A percentile compares a stretch with the other conserved stretches of the same genome.
Evolutionary conservation across 1,140 invertebrate species (phyloP).

Genomic region (Heliconius melpomene): DNA sequence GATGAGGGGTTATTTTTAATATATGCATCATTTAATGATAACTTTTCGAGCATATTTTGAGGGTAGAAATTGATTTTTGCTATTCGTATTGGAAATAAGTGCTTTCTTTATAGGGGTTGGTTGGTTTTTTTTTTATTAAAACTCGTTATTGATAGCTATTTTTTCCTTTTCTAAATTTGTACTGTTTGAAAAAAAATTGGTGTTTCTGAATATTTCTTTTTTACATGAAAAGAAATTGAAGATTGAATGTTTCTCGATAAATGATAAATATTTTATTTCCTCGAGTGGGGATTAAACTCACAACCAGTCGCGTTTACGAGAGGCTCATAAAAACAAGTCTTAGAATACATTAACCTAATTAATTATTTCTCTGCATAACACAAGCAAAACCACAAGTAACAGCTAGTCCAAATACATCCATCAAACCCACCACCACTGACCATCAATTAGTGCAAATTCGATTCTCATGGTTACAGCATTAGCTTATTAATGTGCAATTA

Average conservation of each 20-base stretch:
- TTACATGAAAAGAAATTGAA: no score
- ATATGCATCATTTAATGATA: conserved; percentile 74
- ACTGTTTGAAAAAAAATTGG: neutral
- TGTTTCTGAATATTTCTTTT: no score
- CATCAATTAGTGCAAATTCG: conserved; percentile 9
- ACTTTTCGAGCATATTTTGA: conserved; percentile 52
- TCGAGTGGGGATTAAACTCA: no score
- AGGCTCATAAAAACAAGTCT: no score
- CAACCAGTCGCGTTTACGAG: no score
- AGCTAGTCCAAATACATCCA: neutral
- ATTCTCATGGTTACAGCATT: conserved; percentile 10
- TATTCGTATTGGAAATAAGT: conserved; percentile 29
- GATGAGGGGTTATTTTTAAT: conserved; percentile 54
- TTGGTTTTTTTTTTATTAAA: conserved; percentile 1
- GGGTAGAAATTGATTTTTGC: conserved; percentile 46
- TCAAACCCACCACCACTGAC: neutral
- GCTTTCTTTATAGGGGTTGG: neutral
- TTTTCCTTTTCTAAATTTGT: neutral
- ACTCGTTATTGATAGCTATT: neutral
- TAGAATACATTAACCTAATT: no score
- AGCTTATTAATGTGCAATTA: conserved; percentile 10
- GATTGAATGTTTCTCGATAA: no score
- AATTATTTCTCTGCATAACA: no score
- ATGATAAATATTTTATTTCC: no score
- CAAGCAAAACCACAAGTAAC: no score